Base-by-base conservation (phyloP, 2,797 vertebrate species). In the Uromys caudimaculatus region DNA sequence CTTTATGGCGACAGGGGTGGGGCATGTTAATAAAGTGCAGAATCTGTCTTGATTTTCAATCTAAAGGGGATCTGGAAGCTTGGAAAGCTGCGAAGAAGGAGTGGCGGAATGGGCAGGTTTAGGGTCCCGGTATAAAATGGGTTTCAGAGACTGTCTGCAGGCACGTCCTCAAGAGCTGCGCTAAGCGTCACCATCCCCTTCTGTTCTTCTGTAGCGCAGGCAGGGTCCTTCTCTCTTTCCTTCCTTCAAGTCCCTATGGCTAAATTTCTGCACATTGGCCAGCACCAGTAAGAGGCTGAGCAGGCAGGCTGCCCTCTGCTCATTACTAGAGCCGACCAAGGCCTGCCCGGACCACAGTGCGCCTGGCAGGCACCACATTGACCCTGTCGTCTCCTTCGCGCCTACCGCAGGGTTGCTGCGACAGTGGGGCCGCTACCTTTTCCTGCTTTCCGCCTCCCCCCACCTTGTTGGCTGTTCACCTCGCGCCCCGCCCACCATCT, bases 301-400 rank as follows among this genome's bases (percentile, higher is more conserved):
- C 83, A 38, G 0, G 5, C 84, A 29, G 13, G 38, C 6, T n/a
- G 44, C 54, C 54, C 38, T 83, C 64, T 27, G 83, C 88, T 78
- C 79, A 23, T 41, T 32, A 52, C 17, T 64, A 47, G 38, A 41
- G 47, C n/a, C 3, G 81, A n/a, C 50, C 35, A 19, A 58, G 19
- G 77, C 88, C 56, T 2, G 73, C 67, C n/a, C 14, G n/a, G 54
- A 60, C 91, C 17, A 50, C 83, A 83, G 94, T 75, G 94, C 86
- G 24, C 17, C 50, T 23, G 3, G 75, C 54, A 13, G 69, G 78
- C n/a, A 44, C 50, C 14, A 56, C 21, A 6, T 44, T 2, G 14
- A 38, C 69, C 13, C 79, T 1, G n/a, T 44, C 67, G 6, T 56
- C 73, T 29, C 56, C 73, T 44, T 67, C 2, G 35, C 24, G 75